Evolutionary conservation across 2,113 vertebrate genomes (phyloP).

Genomic region (Pelecanoides urinatrix): DNA sequence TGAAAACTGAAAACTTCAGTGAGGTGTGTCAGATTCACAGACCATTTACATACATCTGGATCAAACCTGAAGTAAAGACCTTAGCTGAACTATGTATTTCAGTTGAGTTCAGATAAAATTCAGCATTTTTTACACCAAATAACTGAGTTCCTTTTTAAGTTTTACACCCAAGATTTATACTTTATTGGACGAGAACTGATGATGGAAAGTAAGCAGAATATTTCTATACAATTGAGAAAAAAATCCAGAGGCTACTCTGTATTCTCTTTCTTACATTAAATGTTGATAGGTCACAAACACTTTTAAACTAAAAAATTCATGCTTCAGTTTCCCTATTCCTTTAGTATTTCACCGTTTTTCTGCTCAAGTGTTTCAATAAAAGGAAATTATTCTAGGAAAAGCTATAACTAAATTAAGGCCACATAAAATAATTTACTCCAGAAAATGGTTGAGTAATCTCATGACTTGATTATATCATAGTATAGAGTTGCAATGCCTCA

Average conservation of each 20-base stretch:
- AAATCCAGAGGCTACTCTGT: neutral
- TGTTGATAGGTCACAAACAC: neutral
- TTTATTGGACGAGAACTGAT: neutral
- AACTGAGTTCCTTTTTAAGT: neutral
- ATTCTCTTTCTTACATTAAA: neutral
- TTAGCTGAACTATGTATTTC: neutral
- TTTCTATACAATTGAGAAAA: neutral
- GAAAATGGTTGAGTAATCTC: neutral
- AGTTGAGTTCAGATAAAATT: neutral
- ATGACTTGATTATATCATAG: neutral
- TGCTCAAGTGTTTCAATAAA: neutral
- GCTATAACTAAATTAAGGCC: neutral
- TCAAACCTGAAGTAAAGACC: neutral
- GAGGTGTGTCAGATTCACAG: neutral
- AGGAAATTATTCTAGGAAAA: neutral
- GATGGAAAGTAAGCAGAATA: neutral
- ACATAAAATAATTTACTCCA: neutral
- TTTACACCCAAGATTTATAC: neutral
- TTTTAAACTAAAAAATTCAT: neutral
- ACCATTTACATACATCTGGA: neutral
- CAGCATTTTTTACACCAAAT: neutral
- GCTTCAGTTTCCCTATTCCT: neutral
- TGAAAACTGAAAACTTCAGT: neutral
- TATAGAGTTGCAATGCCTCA: neutral
- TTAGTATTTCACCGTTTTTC: neutral